These are phyloP conservation scores for Lacerta agilis DNA, from an alignment of 2,797 vertebrate genomes.

Conservation along the genomic window DNA sequence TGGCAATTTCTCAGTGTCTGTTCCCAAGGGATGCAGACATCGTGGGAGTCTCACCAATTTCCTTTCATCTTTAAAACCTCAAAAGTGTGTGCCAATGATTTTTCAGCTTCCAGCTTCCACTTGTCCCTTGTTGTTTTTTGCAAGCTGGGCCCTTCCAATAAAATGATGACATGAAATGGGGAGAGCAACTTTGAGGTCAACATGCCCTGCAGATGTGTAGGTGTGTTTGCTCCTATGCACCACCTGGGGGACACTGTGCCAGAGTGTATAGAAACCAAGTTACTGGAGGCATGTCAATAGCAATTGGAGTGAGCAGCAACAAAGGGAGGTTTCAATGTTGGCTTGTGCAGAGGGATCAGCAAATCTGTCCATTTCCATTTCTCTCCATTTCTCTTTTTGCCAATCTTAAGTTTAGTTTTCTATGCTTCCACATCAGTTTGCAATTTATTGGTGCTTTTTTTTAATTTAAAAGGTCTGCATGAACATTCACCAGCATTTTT, in stretches of 20 bases:
- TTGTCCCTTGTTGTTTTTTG: neutral
- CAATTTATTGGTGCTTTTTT: too few relatives aligned
- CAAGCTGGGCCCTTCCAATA: neutral
- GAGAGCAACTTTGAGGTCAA: conserved; percentile 4
- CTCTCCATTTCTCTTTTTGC: neutral
- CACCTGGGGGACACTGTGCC: neutral
- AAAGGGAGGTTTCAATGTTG: too few relatives aligned
- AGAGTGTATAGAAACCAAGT: neutral
- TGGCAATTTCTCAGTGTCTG: conserved; percentile 10
- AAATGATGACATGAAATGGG: neutral
- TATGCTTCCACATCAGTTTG: too few relatives aligned
- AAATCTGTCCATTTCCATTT: too few relatives aligned
- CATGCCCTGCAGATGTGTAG: neutral
- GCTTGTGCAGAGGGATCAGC: neutral
- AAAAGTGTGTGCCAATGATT: conserved; percentile 9
- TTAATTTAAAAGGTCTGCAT: too few relatives aligned
- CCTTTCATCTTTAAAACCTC: neutral
- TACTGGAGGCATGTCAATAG: neutral
- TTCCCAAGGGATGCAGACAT: conserved; percentile 40
- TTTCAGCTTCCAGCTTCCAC: conserved; percentile 6
- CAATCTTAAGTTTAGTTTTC: neutral
- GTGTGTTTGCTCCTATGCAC: neutral
- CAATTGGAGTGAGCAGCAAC: neutral
- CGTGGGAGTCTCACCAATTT: neutral
- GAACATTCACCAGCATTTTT: too few relatives aligned